These are phyloP conservation scores for Drosophila vallismaia DNA, from an alignment of 2,888 invertebrate genomes.

Conservation along the genomic window DNA sequence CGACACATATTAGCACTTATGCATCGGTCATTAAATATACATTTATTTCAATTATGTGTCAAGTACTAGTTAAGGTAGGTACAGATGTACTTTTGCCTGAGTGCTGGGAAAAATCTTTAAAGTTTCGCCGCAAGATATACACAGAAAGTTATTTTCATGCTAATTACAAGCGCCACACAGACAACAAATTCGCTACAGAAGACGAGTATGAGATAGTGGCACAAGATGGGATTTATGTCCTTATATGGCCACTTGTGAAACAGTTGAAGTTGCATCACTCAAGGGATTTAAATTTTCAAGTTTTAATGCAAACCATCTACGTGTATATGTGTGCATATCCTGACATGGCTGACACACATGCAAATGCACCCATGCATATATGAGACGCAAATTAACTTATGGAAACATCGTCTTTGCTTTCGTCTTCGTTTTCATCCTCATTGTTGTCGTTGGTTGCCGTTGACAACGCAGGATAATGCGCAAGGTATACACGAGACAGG, in stretches of 20 bases:
- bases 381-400: conserved; percentile 76
- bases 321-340: conserved; percentile 12
- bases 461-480: conserved; percentile 67
- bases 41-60: conserved; percentile 68
- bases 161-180: conserved; percentile 55
- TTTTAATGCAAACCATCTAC: conserved; percentile 70
- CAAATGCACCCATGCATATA: conserved; percentile 57
- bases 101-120: conserved; percentile 53
- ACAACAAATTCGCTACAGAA: too few species aligned
- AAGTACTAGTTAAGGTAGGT: conserved; percentile 3
- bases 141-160: conserved; percentile 61
- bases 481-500: conserved; percentile 47
- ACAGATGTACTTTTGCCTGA: conserved; percentile 8
- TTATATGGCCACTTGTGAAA: conserved; percentile 41
- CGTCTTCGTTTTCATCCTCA: conserved; percentile 42
- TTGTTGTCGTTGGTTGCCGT: conserved; percentile 66
- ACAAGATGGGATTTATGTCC: conserved; percentile 23
- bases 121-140: conserved; percentile 30
- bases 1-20: conserved; percentile 60
- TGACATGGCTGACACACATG: conserved; percentile 61
- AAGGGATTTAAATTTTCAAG: conserved; percentile 75
- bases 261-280: conserved; percentile 63
- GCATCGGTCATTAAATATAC: conserved; percentile 65
- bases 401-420: conserved; percentile 60
- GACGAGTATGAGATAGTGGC: conserved; percentile 24